These are phyloP conservation scores for Drosophila anomelani DNA, from an alignment of 2,888 invertebrate species.

Conservation along the genomic window DNA sequence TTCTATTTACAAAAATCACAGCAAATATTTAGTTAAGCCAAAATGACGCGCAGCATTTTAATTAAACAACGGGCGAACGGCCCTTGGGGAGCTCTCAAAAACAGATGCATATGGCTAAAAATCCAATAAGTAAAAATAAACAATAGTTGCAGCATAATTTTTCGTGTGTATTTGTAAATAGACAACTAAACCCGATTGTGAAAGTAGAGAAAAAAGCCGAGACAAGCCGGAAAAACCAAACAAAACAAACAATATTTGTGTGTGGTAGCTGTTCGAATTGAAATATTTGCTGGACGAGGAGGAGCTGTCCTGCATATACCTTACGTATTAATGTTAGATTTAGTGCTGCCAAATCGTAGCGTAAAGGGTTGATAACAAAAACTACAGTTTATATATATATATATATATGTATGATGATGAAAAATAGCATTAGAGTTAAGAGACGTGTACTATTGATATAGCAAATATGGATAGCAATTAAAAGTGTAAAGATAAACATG, in stretches of 20 bases:
- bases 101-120: conserved; percentile 15
- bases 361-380: conserved; percentile 52
- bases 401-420: conserved; percentile 32
- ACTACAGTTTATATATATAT: conserved; percentile 50
- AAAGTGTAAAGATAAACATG: conserved; percentile 45
- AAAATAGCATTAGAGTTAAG: conserved; percentile 42
- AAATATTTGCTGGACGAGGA: conserved; percentile 40
- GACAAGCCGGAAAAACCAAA: not conserved
- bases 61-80: conserved; percentile 35
- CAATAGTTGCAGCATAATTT: conserved; percentile 43
- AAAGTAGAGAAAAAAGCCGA: conserved; percentile 23
- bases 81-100: conserved; percentile 22
- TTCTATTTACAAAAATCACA: conserved; percentile 68
- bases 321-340: conserved; percentile 32
- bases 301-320: conserved; percentile 23
- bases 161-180: conserved; percentile 67
- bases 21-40: conserved; percentile 68
- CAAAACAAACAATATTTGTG: conserved; percentile 46
- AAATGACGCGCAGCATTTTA: conserved; percentile 48
- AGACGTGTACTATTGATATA: conserved; percentile 52
- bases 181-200: conserved; percentile 50
- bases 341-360: conserved; percentile 53
- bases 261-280: conserved; percentile 56
- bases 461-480: conserved; percentile 55
- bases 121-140: conserved; percentile 31